A percentile compares a stretch with the other conserved stretches of the same genome.
Evolutionary conservation across 2,888 invertebrate species (phyloP).

Genomic region (Branchinecta sandiegonensis): DNA sequence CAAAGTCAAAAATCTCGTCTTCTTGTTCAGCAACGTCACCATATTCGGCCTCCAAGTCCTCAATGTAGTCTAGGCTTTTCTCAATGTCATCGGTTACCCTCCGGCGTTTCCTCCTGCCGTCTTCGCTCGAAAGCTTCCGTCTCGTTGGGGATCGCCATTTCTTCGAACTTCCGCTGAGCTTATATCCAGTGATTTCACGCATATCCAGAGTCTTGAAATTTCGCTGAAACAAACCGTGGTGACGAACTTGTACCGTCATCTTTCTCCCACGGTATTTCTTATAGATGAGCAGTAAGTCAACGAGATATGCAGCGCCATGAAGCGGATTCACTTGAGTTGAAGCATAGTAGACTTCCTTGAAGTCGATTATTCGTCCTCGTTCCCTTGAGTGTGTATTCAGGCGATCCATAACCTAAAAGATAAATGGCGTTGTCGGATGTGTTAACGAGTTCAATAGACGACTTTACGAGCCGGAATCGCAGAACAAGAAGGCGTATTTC

Average conservation of each 20-base stretch:
- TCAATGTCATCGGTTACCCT: conserved; percentile 41
- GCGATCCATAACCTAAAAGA: conserved; percentile 61
- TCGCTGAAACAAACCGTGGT: conserved; percentile 88
- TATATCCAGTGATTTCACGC: neutral
- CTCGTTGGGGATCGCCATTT: neutral
- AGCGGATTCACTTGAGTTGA: conserved; percentile 71
- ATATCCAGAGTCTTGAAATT: conserved; percentile 50
- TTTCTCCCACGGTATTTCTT: conserved; percentile 79
- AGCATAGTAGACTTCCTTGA: conserved; percentile 84
- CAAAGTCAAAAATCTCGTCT: conserved; percentile 25
- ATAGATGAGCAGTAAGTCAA: conserved; percentile 82
- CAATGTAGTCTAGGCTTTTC: neutral
- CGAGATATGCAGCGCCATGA: conserved; percentile 76
- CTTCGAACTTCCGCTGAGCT: neutral
- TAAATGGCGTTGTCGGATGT: neutral
- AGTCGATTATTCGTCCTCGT: conserved; percentile 83
- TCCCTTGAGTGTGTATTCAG: conserved; percentile 81
- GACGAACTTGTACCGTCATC: conserved; percentile 83
- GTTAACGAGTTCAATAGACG: too few relatives aligned
- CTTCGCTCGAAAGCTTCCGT: neutral
- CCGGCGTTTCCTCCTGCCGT: conserved; percentile 18
- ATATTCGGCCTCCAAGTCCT: conserved; percentile 11
- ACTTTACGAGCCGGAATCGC: too few relatives aligned
- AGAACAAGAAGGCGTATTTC: too few relatives aligned
- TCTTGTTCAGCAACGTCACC: too few relatives aligned